These are phyloP conservation scores for Scyliorhinus canicula DNA, from an alignment of 2,797 vertebrate genomes.

Conservation along the genomic window DNA sequence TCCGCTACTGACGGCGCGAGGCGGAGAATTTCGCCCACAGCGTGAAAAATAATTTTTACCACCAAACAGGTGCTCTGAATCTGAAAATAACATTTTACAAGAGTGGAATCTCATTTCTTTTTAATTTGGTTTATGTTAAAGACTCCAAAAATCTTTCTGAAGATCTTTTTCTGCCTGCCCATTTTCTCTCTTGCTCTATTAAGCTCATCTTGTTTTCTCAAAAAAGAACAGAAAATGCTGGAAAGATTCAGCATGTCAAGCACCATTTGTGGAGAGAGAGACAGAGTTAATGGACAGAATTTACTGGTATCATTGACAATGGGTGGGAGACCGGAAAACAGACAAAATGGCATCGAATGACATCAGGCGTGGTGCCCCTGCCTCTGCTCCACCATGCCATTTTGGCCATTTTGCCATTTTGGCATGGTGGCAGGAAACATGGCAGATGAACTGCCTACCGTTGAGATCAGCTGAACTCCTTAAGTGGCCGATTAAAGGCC, in stretches of 20 bases:
- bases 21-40: too few species aligned
- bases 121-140: background rate
- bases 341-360: too few species aligned
- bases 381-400: too few species aligned
- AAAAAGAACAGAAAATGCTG: background rate
- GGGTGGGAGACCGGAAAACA: too few species aligned
- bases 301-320: background rate
- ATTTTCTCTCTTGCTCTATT: background rate
- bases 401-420: too few species aligned
- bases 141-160: background rate
- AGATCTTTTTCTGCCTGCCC: background rate
- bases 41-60: background rate
- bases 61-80: background rate
- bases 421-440: too few species aligned
- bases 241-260: background rate
- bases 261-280: background rate
- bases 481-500: too few species aligned
- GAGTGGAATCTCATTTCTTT: background rate
- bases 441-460: too few species aligned
- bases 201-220: background rate
- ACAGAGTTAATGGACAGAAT: background rate
- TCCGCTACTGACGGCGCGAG: too few species aligned
- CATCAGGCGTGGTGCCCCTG: too few species aligned
- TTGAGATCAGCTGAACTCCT: too few species aligned
- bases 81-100: background rate